Evolutionary conservation across 2,113 vertebrate species (phyloP).

Genomic region (Vulpes lagopus): DNA sequence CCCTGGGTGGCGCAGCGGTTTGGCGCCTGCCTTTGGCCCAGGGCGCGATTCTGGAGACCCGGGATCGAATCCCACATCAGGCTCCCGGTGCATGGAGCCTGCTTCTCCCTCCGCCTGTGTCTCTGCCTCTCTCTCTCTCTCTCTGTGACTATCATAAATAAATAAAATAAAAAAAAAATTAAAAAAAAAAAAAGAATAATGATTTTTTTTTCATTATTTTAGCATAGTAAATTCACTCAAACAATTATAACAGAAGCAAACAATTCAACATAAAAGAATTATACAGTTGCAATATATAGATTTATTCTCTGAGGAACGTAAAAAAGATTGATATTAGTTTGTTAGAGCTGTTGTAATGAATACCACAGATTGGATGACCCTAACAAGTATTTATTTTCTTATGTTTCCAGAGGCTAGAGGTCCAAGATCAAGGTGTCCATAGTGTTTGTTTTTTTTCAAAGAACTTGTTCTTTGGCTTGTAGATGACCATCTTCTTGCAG

Average conservation of each 20-base stretch:
- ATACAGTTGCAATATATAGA: not conserved
- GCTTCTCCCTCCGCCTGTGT: too few species aligned
- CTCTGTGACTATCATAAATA: too few species aligned
- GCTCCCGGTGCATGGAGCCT: too few species aligned
- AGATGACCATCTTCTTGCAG: not conserved
- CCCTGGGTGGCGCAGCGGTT: too few species aligned
- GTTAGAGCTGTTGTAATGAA: not conserved
- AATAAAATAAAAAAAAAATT: too few species aligned
- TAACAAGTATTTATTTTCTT: not conserved
- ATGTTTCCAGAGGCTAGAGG: not conserved
- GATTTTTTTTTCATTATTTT: not conserved
- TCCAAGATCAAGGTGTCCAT: not conserved
- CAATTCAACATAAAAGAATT: not conserved
- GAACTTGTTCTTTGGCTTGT: not conserved
- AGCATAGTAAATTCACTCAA: not conserved
- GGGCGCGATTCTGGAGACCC: too few species aligned
- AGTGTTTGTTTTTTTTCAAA: not conserved
- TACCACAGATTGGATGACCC: not conserved
- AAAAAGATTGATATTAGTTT: not conserved
- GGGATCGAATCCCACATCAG: too few species aligned
- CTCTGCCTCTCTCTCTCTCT: too few species aligned
- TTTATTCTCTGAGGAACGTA: not conserved
- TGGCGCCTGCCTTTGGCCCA: too few species aligned
- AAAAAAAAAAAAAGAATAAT: not conserved
- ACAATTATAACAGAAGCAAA: not conserved